A percentile compares a stretch with the other conserved stretches of the same genome.
These are phyloP conservation scores for Melieria omissa DNA, from an alignment of 2,888 invertebrate species.

Conservation along the genomic window DNA sequence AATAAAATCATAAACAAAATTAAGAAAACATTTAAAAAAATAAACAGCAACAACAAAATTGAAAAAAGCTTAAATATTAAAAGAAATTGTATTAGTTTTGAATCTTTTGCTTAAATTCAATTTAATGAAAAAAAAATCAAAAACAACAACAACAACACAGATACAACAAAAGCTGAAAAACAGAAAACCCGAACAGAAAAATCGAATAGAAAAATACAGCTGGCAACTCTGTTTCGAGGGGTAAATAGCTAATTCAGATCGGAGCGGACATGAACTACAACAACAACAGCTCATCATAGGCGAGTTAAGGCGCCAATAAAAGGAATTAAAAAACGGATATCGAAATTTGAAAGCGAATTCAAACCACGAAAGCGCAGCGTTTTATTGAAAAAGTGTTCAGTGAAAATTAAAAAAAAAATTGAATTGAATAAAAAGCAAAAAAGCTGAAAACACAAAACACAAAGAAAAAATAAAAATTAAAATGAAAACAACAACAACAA, in stretches of 20 bases:
- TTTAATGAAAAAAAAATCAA: slow-evolving; percentile 6
- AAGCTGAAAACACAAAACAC: slow-evolving; percentile 18
- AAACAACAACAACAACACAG: neutral
- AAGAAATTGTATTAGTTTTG: slow-evolving; percentile 24
- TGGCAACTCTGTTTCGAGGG: too few species aligned
- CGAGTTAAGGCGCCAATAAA: too few species aligned
- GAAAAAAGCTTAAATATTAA: slow-evolving; percentile 24
- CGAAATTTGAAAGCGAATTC: too few species aligned
- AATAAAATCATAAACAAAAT: slow-evolving; percentile 7
- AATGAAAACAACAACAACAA: slow-evolving; percentile 34
- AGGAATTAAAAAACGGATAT: too few species aligned
- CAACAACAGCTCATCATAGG: too few species aligned
- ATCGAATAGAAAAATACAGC: neutral
- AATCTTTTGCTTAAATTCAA: slow-evolving; percentile 16
- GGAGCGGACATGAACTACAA: too few species aligned
- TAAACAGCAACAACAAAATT: slow-evolving; percentile 30
- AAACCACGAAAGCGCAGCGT: too few species aligned
- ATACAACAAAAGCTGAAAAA: neutral
- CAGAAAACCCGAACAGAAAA: neutral
- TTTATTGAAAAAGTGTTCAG: too few species aligned
- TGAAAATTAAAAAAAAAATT: neutral
- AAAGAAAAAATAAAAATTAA: slow-evolving; percentile 18
- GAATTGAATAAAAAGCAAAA: slow-evolving; percentile 2
- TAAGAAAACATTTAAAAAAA: slow-evolving; percentile 12
- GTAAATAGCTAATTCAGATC: too few species aligned